phyloP scores from a whole-genome alignment of 2,888 invertebrate genomes.

The Aphidoletes aphidimyza region DNA sequence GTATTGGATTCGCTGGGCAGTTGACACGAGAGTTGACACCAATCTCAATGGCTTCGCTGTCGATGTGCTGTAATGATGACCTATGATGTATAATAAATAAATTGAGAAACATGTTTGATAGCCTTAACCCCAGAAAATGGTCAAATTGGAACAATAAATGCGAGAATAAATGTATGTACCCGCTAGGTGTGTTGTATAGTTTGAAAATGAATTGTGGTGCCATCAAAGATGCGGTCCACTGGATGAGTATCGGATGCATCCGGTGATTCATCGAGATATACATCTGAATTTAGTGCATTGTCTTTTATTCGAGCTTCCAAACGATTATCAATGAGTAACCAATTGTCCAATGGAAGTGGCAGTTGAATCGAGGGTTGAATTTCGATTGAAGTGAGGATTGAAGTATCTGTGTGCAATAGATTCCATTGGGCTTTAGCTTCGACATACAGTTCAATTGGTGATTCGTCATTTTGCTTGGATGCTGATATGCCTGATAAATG shows the following conservation, averaged over 20 bases:
- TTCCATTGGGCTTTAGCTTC: conserved; percentile 92
- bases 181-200: conserved; percentile 82
- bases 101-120: no score
- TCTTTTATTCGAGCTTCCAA: conserved; percentile 58
- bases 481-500: conserved; percentile 78
- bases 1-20: conserved; percentile 81
- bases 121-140: no score
- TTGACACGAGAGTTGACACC: conserved; percentile 67
- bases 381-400: no score
- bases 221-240: conserved; percentile 98
- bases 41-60: conserved; percentile 82
- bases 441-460: conserved; percentile 86
- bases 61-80: conserved; percentile 76
- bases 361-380: conserved; percentile 81
- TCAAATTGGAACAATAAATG: no score
- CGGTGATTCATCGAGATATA: no score
- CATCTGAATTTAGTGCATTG: no score
- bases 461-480: conserved; percentile 72
- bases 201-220: conserved; percentile 99
- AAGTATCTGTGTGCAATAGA: conserved; percentile 72
- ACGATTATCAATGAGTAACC: conserved; percentile 70
- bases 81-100: conserved; percentile 65
- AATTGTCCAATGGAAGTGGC: conserved; percentile 78
- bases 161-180: conserved; percentile 69
- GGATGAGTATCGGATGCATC: conserved; percentile 73